Conservation (phyloP, 2,797 vertebrate genomes). For the Aplochiton taeniatus region DNA sequence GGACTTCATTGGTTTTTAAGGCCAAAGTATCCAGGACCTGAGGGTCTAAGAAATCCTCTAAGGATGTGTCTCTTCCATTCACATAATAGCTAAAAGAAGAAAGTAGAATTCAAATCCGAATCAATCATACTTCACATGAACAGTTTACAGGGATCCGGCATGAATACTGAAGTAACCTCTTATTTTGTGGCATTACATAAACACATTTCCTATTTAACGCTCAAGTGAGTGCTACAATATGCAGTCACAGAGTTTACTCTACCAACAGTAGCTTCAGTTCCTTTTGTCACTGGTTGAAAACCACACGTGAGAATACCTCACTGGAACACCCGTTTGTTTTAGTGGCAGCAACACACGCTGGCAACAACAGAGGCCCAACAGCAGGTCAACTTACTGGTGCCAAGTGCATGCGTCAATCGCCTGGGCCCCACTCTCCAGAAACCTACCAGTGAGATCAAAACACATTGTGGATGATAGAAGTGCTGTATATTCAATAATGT, state of each 20-base stretch:
- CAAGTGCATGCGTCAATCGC: slow-evolving; percentile 87
- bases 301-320: not conserved
- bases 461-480: not conserved
- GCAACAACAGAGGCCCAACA: not conserved
- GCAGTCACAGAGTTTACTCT: too few relatives aligned
- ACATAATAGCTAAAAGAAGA: slow-evolving; percentile 85
- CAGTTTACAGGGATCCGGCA: too few relatives aligned
- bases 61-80: slow-evolving; percentile 83
- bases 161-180: too few relatives aligned
- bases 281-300: not conserved
- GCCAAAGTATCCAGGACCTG: slow-evolving; percentile 82
- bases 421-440: slow-evolving; percentile 81
- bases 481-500: not conserved
- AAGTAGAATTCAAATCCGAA: not conserved
- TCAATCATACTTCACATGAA: not conserved
- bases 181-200: too few relatives aligned
- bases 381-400: slow-evolving; percentile 88
- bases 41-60: slow-evolving; percentile 88
- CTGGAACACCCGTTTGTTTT: not conserved
- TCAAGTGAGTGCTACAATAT: not conserved
- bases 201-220: too few relatives aligned
- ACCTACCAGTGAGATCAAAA: slow-evolving; percentile 67
- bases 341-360: slow-evolving; percentile 1
- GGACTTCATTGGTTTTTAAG: slow-evolving; percentile 69
- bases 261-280: not conserved